Evolutionary conservation across 2,113 vertebrate genomes (phyloP), one percentile per base, ranked within the genome.

Genomic region (Oxyruncus cristatus): DNA sequence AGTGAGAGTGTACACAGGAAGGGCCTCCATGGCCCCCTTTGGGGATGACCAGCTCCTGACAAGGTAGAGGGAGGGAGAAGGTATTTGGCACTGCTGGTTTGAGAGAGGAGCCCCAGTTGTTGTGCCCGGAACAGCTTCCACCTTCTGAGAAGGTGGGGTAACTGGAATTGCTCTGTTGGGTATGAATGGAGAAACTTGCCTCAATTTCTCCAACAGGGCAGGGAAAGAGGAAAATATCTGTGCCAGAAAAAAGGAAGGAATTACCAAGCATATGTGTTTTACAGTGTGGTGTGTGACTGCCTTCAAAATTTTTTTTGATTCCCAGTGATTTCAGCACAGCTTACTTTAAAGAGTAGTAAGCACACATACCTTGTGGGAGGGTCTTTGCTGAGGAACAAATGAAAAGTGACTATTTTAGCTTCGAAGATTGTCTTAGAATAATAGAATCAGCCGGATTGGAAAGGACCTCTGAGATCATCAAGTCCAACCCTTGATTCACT

Each of bases 1-100:
- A 9, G 44, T 1, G 14, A 62, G 42, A 61, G 2, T 2, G 2
- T 27, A 1, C 28, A 6, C 3, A 7, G 28, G 35, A 77, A 16
- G 19, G 50, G 12, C 8, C 8, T 61, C 42, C 28, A 1, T 46
- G 9, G 70, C 6, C 2, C 24, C 6, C 3, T 0, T 0, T 52
- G 52, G 63, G 61, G 49, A 37, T 70, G 41, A 33, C 8, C 50
- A 81, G 61, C 61, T 83, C 27, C 52, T 67, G 72, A 20, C 46
- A 28, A 3, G 30, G 46, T 7, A 20, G 27, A 77, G 22, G 12
- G 30, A 68, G 20, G 30, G 37, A 50, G 26, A 24, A 74, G 37
- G 24, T 71, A 32, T 46, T 65, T 6, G 2, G 32, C 30, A 28
- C 59, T 42, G 14, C 74, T 37, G 39, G 4, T 23, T 53, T 65